These are phyloP conservation scores for Peromyscus polionotus DNA, from an alignment of 2,113 vertebrate genomes.

Conservation along the genomic window DNA sequence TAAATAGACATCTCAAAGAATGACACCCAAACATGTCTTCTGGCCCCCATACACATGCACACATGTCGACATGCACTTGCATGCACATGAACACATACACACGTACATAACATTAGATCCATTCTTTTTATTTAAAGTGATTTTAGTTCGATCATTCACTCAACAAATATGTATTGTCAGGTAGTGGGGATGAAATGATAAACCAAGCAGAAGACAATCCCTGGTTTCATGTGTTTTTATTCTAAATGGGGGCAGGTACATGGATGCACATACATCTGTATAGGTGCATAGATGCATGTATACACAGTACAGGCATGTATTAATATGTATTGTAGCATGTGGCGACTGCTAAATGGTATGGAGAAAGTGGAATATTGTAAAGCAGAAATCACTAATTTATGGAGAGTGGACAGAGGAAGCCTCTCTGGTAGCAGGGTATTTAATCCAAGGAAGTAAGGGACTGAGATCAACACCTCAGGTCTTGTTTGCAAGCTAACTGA, in stretches of 20 bases:
- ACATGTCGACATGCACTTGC: not conserved
- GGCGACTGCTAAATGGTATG: not conserved
- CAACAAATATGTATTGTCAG: not conserved
- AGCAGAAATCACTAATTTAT: not conserved
- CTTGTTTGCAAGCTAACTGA: not conserved
- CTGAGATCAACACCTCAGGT: not conserved
- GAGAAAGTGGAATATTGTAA: not conserved
- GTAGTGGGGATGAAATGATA: not conserved
- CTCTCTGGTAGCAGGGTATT: not conserved
- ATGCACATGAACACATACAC: not conserved
- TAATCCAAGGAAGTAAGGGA: not conserved
- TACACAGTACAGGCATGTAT: not conserved
- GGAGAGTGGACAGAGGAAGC: not conserved
- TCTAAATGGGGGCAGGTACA: not conserved
- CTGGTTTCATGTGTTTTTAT: not conserved
- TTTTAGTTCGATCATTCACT: constrained; percentile 19
- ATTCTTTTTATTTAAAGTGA: constrained; percentile 20
- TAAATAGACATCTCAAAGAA: not conserved
- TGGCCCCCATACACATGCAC: not conserved
- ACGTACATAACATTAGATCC: not conserved
- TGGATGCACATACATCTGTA: not conserved
- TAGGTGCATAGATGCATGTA: not conserved
- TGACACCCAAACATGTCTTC: not conserved
- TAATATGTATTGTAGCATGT: not conserved
- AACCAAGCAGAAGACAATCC: not conserved